Conservation (phyloP, 2,113 vertebrate species). For the Xiphophorus maculatus region DNA sequence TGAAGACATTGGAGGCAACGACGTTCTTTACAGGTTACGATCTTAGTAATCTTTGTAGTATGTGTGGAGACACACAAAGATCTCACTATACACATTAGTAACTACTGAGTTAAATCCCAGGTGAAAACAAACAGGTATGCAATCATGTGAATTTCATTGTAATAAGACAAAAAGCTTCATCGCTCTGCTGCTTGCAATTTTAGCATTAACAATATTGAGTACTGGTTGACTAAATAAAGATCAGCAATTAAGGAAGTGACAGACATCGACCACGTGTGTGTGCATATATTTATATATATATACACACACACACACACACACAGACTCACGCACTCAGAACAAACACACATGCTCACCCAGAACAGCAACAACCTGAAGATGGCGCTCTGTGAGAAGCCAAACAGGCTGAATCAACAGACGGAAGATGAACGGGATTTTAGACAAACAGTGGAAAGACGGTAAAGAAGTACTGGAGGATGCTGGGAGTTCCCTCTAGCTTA, state of each 20-base stretch:
- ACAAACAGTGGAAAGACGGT: slow-evolving; percentile 48
- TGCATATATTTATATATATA: not conserved
- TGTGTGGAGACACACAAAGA: not conserved
- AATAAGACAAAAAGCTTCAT: slow-evolving; percentile 30
- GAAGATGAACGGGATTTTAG: slow-evolving; percentile 55
- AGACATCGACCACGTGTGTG: slow-evolving; percentile 38
- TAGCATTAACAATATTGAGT: slow-evolving; percentile 18
- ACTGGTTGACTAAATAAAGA: slow-evolving; percentile 25
- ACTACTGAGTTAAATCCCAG: slow-evolving; percentile 11
- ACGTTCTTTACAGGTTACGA: not conserved
- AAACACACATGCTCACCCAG: slow-evolving; percentile 25
- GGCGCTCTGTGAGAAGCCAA: slow-evolving; percentile 76
- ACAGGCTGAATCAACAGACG: slow-evolving; percentile 86
- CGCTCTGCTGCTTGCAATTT: slow-evolving; percentile 18
- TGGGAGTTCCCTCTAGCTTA: slow-evolving; percentile 85
- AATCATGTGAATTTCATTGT: slow-evolving; percentile 15
- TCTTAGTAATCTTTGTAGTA: slow-evolving; percentile 1
- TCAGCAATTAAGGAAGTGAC: slow-evolving; percentile 37
- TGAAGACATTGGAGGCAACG: not conserved
- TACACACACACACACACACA: no score
- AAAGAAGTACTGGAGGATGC: slow-evolving; percentile 53
- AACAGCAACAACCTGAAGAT: slow-evolving; percentile 74
- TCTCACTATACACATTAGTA: not conserved
- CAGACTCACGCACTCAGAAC: slow-evolving; percentile 10
- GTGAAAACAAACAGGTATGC: not conserved